Percentiles rank a stretch among this genome's conserved stretches.
phyloP scores from a whole-genome alignment of 2,113 vertebrate genomes.

The Corythoichthys haematopterus region DNA sequence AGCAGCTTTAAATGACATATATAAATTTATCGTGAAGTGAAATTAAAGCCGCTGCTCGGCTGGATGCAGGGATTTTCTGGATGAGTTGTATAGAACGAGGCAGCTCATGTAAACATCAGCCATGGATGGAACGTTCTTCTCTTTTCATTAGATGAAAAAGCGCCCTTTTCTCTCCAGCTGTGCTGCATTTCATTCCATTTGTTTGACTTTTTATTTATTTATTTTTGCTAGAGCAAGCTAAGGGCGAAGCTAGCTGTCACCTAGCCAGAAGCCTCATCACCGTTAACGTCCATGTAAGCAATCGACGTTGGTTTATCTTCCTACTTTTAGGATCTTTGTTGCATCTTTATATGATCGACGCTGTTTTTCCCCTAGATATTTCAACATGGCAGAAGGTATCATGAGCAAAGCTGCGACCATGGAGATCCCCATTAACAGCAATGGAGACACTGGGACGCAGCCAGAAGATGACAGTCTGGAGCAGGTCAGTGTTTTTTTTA shows the following conservation, averaged over 20 bases:
- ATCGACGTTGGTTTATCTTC: not conserved
- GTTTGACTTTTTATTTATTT: not conserved
- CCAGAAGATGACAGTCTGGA: conserved; percentile 88
- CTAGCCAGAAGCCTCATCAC: conserved; percentile 30
- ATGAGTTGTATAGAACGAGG: conserved; percentile 25
- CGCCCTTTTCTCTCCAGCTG: not conserved
- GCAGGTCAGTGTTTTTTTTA: too few relatives aligned
- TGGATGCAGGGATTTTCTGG: conserved; percentile 60
- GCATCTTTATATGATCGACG: not conserved
- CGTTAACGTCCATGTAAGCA: conserved; percentile 30
- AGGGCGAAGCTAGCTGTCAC: conserved; percentile 36
- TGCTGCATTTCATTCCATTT: not conserved
- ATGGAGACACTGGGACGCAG: conserved; percentile 83
- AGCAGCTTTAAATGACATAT: not conserved
- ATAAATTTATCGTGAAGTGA: conserved; percentile 52
- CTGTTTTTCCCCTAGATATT: conserved; percentile 32
- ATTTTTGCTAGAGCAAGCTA: conserved; percentile 33
- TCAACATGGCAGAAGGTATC: conserved; percentile 87
- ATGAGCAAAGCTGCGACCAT: conserved; percentile 96
- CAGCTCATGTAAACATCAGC: conserved; percentile 15
- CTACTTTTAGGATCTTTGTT: not conserved
- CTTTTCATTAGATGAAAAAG: not conserved
- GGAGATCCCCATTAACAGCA: conserved; percentile 96
- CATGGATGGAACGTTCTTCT: conserved; percentile 32
- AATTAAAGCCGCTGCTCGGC: conserved; percentile 31